phyloP scores from a whole-genome alignment of 2,797 vertebrate species.

The Eurystomus glaucurus region DNA sequence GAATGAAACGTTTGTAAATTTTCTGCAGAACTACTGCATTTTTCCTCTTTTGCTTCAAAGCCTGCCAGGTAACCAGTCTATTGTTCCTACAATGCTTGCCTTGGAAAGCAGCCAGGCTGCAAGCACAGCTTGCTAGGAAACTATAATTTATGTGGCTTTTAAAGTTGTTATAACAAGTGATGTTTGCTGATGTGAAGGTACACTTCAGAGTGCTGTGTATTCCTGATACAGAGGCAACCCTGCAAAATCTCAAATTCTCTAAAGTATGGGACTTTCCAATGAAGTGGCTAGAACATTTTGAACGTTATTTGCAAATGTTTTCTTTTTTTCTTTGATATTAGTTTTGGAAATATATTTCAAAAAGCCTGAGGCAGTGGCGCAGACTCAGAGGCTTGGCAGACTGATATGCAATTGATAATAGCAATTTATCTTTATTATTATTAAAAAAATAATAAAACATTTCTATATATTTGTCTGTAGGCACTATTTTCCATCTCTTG shows the following conservation, averaged over 20 bases:
- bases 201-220: background rate
- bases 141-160: slow-evolving; percentile 14
- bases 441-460: background rate
- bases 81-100: background rate
- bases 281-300: background rate
- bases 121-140: slow-evolving; percentile 14
- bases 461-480: background rate
- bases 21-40: slow-evolving; percentile 13
- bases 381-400: background rate
- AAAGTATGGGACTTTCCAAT: slow-evolving; percentile 18
- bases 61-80: slow-evolving; percentile 24
- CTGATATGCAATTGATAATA: background rate
- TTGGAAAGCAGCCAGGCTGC: slow-evolving; percentile 31
- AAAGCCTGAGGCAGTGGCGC: background rate
- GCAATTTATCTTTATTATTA: background rate
- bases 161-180: background rate
- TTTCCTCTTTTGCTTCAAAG: background rate
- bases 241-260: slow-evolving; percentile 20
- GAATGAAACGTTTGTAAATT: background rate
- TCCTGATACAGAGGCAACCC: background rate
- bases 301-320: background rate
- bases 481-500: background rate
- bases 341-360: slow-evolving; percentile 8
- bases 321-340: background rate
- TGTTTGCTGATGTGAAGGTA: slow-evolving; percentile 6